Percentiles rank a stretch among this genome's conserved stretches.
Evolutionary conservation across 2,113 vertebrate species (phyloP).

Genomic region (Microcebus ravelobensis): DNA sequence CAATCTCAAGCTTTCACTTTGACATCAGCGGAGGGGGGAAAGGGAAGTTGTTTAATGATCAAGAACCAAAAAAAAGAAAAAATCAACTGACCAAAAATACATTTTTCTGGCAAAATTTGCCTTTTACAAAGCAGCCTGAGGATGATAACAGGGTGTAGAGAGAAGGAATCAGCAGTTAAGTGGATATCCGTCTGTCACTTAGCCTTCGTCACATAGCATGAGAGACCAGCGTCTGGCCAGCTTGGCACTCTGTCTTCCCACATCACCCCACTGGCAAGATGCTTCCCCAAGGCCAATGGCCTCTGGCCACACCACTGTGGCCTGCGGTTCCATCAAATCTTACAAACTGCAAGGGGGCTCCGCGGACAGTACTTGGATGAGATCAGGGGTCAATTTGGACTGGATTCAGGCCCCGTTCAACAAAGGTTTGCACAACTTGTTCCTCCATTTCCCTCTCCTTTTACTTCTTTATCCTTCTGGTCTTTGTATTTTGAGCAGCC

Average conservation of each 20-base stretch:
- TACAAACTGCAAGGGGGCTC: constrained; percentile 58
- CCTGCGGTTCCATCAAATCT: constrained; percentile 52
- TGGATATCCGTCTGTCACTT: constrained; percentile 51
- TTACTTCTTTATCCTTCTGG: background rate
- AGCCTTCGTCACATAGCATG: constrained; percentile 34
- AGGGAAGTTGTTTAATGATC: constrained; percentile 43
- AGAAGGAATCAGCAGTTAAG: constrained; percentile 56
- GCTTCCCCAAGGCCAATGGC: constrained; percentile 45
- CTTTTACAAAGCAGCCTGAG: background rate
- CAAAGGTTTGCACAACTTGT: background rate
- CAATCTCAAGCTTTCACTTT: background rate
- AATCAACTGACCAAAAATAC: constrained; percentile 40
- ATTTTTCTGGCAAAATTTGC: constrained; percentile 52
- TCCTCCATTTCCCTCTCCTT: background rate
- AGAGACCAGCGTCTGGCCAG: constrained; percentile 64
- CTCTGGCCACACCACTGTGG: constrained; percentile 63
- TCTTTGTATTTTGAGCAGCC: background rate
- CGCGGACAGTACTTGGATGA: constrained; percentile 45
- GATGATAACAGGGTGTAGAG: constrained; percentile 64
- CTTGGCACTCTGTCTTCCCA: constrained; percentile 53
- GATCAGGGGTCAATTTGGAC: constrained; percentile 46
- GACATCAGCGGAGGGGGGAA: background rate
- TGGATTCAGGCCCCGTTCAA: constrained; percentile 4
- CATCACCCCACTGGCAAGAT: constrained; percentile 61
- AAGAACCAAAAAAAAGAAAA: constrained; percentile 12